Base-by-base conservation (phyloP, 2,888 invertebrate genomes). In the Lumbricus terrestris region DNA sequence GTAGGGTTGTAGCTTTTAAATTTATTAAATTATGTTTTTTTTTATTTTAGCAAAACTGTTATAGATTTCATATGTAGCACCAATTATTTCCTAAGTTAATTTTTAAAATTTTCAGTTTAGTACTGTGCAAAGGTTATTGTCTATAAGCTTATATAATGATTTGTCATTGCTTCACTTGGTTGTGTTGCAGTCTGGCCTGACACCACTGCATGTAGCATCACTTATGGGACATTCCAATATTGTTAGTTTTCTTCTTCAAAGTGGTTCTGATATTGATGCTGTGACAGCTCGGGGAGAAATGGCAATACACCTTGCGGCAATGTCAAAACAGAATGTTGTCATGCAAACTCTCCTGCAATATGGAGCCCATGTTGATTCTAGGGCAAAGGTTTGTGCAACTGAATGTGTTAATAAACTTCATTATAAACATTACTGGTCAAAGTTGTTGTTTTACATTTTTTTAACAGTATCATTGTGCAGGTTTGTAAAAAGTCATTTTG, bases 281-380 rank as follows among this genome's bases (percentile, higher is more conserved):
- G 34, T 33, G 42, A 91, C 91, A 85, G 38, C 85, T 82, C 34
- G 90, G 35, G 91, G 90, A 33, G 91, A 91, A 88, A 90, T 88
- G 11, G 88, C 99, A 11, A 96, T 99, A 92, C 99, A 99, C 96
- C 96, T 99, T 38, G 91, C 91, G 16, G 89, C 91, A n/a, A 83
- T 89, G 38, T 82, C 90, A 82, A 89, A 89, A 34, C 89, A 89
- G 88, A 35, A 47, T 20, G 88, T 88, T n/a, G 83, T 89, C 40
- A 91, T 91, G 85, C 33, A 34, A 33, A 42, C 88, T 35, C 91
- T 91, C 8, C 88, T 91, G 40, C 54, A 90, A 35, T 42, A 91
- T 34, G 91, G 91, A 37, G 91, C 91, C 37, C 37, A 88, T 33
- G 91, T 91, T 33, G 89, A 91, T 88, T 89, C 91, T 35, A 88